Percentiles rank a stretch among this genome's conserved stretches.
phyloP scores from a whole-genome alignment of 2,797 vertebrate species.

The Enteromius anoplus region DNA sequence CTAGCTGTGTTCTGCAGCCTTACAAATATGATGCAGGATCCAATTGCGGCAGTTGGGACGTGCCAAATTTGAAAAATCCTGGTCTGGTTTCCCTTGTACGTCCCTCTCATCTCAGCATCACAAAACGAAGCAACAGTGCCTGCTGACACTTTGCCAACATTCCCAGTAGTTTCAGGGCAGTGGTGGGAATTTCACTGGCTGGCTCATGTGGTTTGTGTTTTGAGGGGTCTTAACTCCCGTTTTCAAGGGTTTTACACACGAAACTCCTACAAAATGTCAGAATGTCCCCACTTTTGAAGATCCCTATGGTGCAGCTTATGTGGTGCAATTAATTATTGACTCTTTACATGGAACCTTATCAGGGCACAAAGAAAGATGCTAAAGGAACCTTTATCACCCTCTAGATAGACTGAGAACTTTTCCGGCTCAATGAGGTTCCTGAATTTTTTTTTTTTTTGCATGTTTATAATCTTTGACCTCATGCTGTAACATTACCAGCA shows the following conservation, averaged over 20 bases:
- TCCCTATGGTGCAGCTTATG: neutral
- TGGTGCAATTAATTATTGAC: neutral
- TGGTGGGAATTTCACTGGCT: constrained; percentile 29
- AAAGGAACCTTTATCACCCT: constrained; percentile 6
- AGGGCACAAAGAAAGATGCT: constrained; percentile 11
- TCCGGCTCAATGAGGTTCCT: neutral
- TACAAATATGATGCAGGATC: constrained; percentile 53
- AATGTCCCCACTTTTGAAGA: constrained; percentile 55
- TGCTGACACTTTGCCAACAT: neutral
- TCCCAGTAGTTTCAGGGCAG: constrained; percentile 36
- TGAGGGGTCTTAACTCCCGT: constrained; percentile 62
- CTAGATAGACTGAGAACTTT: neutral
- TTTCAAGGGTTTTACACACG: constrained; percentile 72
- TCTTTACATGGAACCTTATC: constrained; percentile 11
- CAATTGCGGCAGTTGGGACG: constrained; percentile 22
- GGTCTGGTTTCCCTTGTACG: constrained; percentile 26
- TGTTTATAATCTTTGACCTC: constrained; percentile 32
- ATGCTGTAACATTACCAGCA: constrained; percentile 25
- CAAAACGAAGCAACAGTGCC: neutral
- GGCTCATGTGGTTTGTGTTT: constrained; percentile 52
- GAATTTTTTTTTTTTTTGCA: constrained; percentile 2
- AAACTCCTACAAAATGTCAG: constrained; percentile 64
- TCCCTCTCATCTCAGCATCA: constrained; percentile 34
- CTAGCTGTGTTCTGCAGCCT: constrained; percentile 65
- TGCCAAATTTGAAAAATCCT: constrained; percentile 16